These are phyloP conservation scores for Bombus affinis DNA, from an alignment of 1,140 invertebrate genomes.

Conservation along the genomic window DNA sequence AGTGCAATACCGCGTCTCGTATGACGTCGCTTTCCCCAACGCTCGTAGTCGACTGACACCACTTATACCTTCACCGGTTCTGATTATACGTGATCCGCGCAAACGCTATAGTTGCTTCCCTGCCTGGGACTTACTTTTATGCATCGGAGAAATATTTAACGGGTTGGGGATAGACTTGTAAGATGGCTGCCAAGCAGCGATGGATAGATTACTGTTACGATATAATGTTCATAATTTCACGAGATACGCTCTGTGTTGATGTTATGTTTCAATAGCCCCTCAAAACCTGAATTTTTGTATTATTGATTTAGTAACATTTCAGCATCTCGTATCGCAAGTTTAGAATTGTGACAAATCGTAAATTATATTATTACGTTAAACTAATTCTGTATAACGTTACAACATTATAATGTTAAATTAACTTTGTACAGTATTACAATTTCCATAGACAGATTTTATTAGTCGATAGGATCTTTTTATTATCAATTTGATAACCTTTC, in stretches of 20 bases:
- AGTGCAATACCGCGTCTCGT: background rate
- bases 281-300: no score
- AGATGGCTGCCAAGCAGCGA: constrained; percentile 32
- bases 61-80: constrained; percentile 26
- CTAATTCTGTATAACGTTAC: no score
- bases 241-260: background rate
- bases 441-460: background rate
- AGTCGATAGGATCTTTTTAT: background rate
- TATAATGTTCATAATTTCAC: background rate
- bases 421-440: no score
- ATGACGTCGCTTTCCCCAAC: background rate
- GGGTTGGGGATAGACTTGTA: constrained; percentile 21
- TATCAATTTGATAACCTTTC: background rate
- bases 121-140: constrained; percentile 37
- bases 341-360: no score
- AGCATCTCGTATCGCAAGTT: no score
- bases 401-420: no score
- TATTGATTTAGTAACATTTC: no score
- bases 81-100: constrained; percentile 25
- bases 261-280: background rate
- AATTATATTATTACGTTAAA: no score
- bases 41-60: constrained; percentile 23
- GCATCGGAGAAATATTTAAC: constrained; percentile 25
- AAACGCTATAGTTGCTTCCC: constrained; percentile 28
- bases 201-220: background rate